These are phyloP conservation scores for Drosophila equinoxialis DNA, from an alignment of 1,140 invertebrate species.

Conservation along the genomic window DNA sequence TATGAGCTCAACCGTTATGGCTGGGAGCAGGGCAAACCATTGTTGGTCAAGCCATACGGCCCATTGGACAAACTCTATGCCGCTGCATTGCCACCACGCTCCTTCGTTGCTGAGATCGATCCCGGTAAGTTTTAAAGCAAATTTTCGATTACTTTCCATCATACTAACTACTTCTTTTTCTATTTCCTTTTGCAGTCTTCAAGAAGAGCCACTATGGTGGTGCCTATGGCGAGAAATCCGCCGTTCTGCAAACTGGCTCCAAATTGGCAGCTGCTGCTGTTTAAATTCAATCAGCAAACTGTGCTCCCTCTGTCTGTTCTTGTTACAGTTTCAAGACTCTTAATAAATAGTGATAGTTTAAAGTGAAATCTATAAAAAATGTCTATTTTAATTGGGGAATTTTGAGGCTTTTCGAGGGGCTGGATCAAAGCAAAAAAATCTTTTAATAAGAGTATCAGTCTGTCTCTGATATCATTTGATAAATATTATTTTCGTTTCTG, in stretches of 20 bases:
- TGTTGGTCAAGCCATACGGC: constrained; percentile 62
- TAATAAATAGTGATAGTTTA: constrained; percentile 77
- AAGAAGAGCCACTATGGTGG: constrained; percentile 61
- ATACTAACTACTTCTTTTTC: constrained; percentile 18
- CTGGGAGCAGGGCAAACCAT: constrained; percentile 68
- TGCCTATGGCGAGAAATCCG: constrained; percentile 49
- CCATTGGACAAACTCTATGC: constrained; percentile 69
- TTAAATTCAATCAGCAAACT: constrained; percentile 36
- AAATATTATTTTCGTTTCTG: too few species aligned
- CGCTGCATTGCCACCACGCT: constrained; percentile 70
- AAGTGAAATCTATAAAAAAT: constrained; percentile 4
- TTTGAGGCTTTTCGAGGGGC: too few species aligned
- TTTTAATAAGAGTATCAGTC: too few species aligned
- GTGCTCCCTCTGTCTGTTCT: not conserved
- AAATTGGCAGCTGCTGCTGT: constrained; percentile 56
- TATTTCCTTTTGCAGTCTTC: constrained; percentile 48
- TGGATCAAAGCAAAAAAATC: too few species aligned
- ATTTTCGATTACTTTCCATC: not conserved
- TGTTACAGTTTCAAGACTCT: constrained; percentile 47
- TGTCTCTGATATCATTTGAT: too few species aligned
- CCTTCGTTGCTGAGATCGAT: constrained; percentile 77
- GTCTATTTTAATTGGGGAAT: too few species aligned
- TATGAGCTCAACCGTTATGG: constrained; percentile 67
- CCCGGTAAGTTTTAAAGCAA: constrained; percentile 56
- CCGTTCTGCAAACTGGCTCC: constrained; percentile 52